Conservation (phyloP, 2,888 invertebrate species). For the Globia sparganii region DNA sequence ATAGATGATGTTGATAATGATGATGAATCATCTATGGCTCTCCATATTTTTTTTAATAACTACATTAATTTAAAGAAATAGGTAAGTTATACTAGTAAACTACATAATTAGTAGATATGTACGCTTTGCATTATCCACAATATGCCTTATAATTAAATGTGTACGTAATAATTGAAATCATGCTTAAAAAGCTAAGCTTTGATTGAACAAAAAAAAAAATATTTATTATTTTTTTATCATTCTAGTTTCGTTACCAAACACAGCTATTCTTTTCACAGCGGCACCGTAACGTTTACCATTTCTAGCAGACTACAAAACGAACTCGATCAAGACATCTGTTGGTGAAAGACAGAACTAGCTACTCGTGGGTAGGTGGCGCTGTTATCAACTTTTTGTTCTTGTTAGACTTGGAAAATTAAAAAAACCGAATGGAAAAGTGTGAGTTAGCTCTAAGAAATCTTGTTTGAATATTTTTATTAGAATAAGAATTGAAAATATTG, state of each 20-base stretch:
- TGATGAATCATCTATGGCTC: background rate
- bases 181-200: no score
- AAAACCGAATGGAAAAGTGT: background rate
- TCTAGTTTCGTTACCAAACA: background rate
- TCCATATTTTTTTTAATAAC: background rate
- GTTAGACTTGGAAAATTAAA: background rate
- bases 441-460: background rate
- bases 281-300: no score
- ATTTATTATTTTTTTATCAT: no score
- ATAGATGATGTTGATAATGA: background rate
- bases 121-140: background rate
- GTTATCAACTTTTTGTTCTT: constrained; percentile 23
- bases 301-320: background rate
- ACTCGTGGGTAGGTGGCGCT: constrained; percentile 81
- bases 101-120: background rate
- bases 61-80: background rate
- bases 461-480: background rate
- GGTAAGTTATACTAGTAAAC: background rate
- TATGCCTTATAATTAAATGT: background rate
- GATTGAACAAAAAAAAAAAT: background rate
- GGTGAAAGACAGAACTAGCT: constrained; percentile 72
- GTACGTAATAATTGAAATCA: background rate
- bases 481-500: background rate
- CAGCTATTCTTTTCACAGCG: background rate
- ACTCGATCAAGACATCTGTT: constrained; percentile 74